These are phyloP conservation scores for Stenopsyche tienmushanensis DNA, from an alignment of 1,140 invertebrate genomes.

Conservation along the genomic window DNA sequence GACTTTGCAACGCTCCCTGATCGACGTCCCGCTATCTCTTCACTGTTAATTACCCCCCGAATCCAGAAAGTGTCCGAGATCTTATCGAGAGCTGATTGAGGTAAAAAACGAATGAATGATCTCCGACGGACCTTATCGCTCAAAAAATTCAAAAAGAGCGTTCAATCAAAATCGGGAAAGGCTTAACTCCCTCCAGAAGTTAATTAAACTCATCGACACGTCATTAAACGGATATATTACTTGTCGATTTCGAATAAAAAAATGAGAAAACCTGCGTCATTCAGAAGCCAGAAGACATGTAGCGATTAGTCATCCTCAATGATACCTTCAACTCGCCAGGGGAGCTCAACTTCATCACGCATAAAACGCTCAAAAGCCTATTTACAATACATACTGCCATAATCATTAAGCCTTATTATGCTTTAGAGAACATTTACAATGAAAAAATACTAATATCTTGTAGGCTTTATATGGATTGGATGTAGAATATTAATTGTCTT, in stretches of 20 bases:
- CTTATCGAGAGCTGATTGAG: too few species aligned
- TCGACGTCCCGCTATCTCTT: too few species aligned
- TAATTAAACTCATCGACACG: conserved; percentile 39
- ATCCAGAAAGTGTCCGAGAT: too few species aligned
- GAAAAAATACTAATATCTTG: too few species aligned
- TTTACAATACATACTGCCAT: too few species aligned
- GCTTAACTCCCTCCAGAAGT: conserved; percentile 4
- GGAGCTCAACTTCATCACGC: conserved; percentile 7
- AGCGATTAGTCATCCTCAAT: conserved; percentile 39
- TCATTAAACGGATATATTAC: conserved; percentile 34
- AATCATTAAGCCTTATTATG: too few species aligned
- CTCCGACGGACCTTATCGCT: not conserved
- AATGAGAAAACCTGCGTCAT: conserved; percentile 31
- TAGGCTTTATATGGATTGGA: not conserved
- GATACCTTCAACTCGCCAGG: conserved; percentile 7
- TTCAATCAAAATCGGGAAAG: not conserved
- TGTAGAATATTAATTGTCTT: too few species aligned
- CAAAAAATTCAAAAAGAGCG: not conserved
- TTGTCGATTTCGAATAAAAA: conserved; percentile 17
- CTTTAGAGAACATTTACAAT: too few species aligned
- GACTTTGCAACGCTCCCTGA: too few species aligned
- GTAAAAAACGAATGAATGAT: not conserved
- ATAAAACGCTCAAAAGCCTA: too few species aligned
- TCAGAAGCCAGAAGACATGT: conserved; percentile 37
- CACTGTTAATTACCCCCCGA: too few species aligned